Percentiles rank a stretch among this genome's conserved stretches.
Conservation (phyloP, 2,797 vertebrate genomes). For the Oryzias dopingdopingensis region DNA sequence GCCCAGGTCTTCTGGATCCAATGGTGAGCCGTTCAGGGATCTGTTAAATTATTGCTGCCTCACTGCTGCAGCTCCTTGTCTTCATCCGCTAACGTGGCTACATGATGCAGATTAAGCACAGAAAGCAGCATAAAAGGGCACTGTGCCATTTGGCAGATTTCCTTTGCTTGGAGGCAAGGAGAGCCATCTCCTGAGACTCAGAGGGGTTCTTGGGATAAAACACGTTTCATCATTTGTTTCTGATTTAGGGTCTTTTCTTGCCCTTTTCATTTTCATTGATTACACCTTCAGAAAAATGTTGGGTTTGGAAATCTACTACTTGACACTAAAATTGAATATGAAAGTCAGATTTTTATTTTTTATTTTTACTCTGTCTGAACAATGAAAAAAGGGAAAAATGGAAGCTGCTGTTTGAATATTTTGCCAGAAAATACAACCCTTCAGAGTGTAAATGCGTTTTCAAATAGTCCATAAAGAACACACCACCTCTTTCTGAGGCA, state of each 20-base stretch:
- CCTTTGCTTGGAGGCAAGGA: slow-evolving; percentile 39
- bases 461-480: too few relatives aligned
- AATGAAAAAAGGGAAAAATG: too few relatives aligned
- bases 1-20: slow-evolving; percentile 29
- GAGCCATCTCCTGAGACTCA: slow-evolving; percentile 43
- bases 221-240: slow-evolving; percentile 9
- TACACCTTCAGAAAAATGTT: slow-evolving; percentile 11
- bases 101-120: slow-evolving; percentile 38
- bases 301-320: too few relatives aligned
- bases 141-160: slow-evolving; percentile 62
- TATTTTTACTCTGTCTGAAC: too few relatives aligned
- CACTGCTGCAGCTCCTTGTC: slow-evolving; percentile 47
- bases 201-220: slow-evolving; percentile 37
- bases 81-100: slow-evolving; percentile 45
- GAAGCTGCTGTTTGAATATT: too few relatives aligned
- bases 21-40: slow-evolving; percentile 47
- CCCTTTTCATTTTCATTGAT: slow-evolving; percentile 15
- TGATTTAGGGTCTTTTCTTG: slow-evolving; percentile 22
- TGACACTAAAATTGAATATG: too few relatives aligned
- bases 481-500: too few relatives aligned
- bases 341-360: too few relatives aligned
- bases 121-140: slow-evolving; percentile 57
- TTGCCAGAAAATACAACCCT: too few relatives aligned
- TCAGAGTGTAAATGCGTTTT: too few relatives aligned
- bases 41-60: slow-evolving; percentile 52